Evolutionary conservation across 2,888 invertebrate species (phyloP), one percentile per base, ranked within the genome.

Genomic region (Orchesellides sinensis): DNA sequence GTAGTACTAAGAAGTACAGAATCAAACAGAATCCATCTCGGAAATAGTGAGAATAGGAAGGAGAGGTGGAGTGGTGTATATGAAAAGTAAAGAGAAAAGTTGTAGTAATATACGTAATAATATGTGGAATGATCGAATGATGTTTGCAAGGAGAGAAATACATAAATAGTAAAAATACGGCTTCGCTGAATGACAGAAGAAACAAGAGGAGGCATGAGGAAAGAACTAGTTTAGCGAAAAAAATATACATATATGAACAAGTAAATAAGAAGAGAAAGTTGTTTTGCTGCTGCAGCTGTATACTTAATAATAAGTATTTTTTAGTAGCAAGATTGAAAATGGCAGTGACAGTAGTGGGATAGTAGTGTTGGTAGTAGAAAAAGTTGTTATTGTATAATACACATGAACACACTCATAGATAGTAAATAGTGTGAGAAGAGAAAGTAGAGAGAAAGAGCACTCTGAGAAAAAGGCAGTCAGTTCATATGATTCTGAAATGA

Each of bases 181-280:
- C 69, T 78, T 78, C 78, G 61, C 47, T 70, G 79, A 80, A 65
- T 68, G 80, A 80, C 73, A 80, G 66, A 80, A 79, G 54, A 68
- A 49, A 65, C 52, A 12, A 78, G 63, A 14, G 47, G 21, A 54
- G n/a, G 12, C 17, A 27, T 4, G 14, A 12, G 19, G 8, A 65
- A 52, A 72, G 5, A 63, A 63, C n/a, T 14, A 32, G 52, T 29
- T n/a, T 4, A 40, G 52, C 17, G 40, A 12, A 23, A 56, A 10
- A 21, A 29, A 68, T 35, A 49, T 4, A 52, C 52, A 19, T 2
- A 14, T 10, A 45, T 23, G 54, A 63, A 32, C 17, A 35, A 12
- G 27, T 27, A 29, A 49, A 47, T 3, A 47, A 10, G 47, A 12
- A 52, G 52, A 52, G 27, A 56, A 23, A 35, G 17, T n/a, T n/a